Conservation (phyloP, 2,888 invertebrate species). For the Pollenia amentaria region DNA sequence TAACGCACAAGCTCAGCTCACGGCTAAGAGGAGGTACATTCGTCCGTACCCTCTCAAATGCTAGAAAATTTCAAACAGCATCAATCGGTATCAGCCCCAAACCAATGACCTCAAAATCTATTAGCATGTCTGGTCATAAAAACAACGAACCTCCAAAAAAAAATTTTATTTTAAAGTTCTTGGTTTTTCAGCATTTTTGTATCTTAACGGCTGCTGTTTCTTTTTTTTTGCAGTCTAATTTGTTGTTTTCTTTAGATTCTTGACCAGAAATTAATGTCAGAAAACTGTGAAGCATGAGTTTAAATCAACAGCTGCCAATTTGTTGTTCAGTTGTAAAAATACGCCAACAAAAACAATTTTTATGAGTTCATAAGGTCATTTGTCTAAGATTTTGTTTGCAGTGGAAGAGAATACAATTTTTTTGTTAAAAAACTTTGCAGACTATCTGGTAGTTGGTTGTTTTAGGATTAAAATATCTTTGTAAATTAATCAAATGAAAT, state of each 20-base stretch:
- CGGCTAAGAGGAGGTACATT: constrained; percentile 23
- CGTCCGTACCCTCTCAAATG: not conserved
- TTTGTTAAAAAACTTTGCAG: not conserved
- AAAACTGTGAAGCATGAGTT: constrained; percentile 81
- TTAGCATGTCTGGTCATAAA: constrained; percentile 79
- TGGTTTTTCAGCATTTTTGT: not conserved
- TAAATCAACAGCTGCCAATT: constrained; percentile 76
- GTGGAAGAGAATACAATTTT: not conserved
- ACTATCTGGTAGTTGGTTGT: not conserved
- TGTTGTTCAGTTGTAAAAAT: constrained; percentile 63
- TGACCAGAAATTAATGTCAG: constrained; percentile 79
- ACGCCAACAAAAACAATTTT: constrained; percentile 32
- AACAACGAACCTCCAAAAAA: constrained; percentile 53
- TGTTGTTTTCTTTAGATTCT: constrained; percentile 71
- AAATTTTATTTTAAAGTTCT: constrained; percentile 31
- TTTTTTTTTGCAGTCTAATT: constrained; percentile 56
- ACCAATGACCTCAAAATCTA: constrained; percentile 82
- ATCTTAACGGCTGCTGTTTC: constrained; percentile 2
- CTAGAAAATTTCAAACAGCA: not conserved
- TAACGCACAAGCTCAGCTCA: constrained; percentile 59
- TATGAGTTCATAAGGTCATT: constrained; percentile 72
- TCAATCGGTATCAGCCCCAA: constrained; percentile 34
- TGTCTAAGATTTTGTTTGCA: constrained; percentile 53
- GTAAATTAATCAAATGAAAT: not conserved
- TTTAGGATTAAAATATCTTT: not conserved